A percentile compares a stretch with the other conserved stretches of the same genome.
phyloP scores from a whole-genome alignment of 2,113 vertebrate species.

The Spilogale gracilis region DNA sequence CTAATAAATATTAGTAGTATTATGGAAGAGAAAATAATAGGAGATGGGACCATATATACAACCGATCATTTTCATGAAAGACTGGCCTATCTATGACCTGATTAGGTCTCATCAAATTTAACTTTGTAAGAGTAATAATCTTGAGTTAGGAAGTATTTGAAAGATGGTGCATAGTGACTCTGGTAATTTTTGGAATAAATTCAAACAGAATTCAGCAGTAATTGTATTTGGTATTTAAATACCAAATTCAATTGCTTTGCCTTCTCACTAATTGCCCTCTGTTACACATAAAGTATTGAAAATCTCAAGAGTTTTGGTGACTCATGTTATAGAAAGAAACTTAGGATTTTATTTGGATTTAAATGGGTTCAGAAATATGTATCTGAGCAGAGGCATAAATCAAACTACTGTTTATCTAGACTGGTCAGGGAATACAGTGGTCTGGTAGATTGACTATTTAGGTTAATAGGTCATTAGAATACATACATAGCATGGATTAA shows the following conservation, averaged over 20 bases:
- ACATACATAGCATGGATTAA: background rate
- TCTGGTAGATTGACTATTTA: conserved; percentile 62
- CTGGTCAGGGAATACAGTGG: conserved; percentile 51
- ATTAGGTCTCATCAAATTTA: background rate
- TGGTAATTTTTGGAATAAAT: conserved; percentile 39
- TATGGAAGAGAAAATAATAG: background rate
- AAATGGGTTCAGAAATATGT: conserved; percentile 52
- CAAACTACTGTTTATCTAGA: conserved; percentile 62
- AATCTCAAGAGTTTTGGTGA: conserved; percentile 40
- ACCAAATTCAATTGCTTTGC: conserved; percentile 35
- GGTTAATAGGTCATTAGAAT: conserved; percentile 51
- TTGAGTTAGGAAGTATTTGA: conserved; percentile 44
- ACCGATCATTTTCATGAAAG: background rate
- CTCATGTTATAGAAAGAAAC: background rate
- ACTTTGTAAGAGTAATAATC: conserved; percentile 23
- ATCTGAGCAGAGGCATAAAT: conserved; percentile 58
- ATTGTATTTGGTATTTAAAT: conserved; percentile 58
- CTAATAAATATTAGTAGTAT: background rate
- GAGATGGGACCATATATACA: background rate
- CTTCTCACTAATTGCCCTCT: conserved; percentile 45
- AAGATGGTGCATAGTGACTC: background rate
- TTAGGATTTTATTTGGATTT: conserved; percentile 39
- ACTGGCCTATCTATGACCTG: background rate
- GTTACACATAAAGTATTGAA: background rate
- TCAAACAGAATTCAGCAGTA: conserved; percentile 47